phyloP scores from a whole-genome alignment of 2,113 vertebrate genomes.

The Dicentrarchus labrax region DNA sequence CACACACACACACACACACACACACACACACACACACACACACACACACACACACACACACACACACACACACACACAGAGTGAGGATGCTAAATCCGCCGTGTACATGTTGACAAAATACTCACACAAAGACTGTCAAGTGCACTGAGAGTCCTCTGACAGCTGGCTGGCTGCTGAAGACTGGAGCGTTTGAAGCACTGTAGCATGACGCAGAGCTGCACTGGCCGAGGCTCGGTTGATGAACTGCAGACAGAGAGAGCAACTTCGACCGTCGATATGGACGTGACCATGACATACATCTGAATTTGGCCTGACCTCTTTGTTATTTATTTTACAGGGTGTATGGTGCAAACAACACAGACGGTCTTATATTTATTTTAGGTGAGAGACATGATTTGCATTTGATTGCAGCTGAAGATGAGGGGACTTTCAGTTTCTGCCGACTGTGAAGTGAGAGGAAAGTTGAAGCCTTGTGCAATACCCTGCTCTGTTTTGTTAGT shows the following conservation, averaged over 20 bases:
- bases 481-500: constrained; percentile 30
- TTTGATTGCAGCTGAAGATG: constrained; percentile 32
- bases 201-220: constrained; percentile 63
- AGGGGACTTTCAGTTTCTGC: constrained; percentile 41
- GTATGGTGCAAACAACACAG: constrained; percentile 36
- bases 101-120: constrained; percentile 52
- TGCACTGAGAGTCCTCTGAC: constrained; percentile 65
- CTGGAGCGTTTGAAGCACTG: constrained; percentile 42
- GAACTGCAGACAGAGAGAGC: constrained; percentile 33
- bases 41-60: constrained; percentile 32
- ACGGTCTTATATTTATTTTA: constrained; percentile 78
- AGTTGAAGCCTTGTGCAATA: constrained; percentile 49
- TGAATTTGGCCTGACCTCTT: constrained; percentile 56
- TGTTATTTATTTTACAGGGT: constrained; percentile 71
- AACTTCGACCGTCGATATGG: constrained; percentile 34
- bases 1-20: constrained; percentile 17
- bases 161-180: constrained; percentile 40
- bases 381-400: constrained; percentile 12
- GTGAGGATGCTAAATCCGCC: constrained; percentile 45
- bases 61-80: constrained; percentile 16
- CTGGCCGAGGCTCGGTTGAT: constrained; percentile 28
- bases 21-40: too few species aligned
- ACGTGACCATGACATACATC: constrained; percentile 50
- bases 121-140: constrained; percentile 55
- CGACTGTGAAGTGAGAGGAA: constrained; percentile 57